Conservation (phyloP, 2,797 vertebrate genomes). For the Acipenser oxyrinchus region DNA sequence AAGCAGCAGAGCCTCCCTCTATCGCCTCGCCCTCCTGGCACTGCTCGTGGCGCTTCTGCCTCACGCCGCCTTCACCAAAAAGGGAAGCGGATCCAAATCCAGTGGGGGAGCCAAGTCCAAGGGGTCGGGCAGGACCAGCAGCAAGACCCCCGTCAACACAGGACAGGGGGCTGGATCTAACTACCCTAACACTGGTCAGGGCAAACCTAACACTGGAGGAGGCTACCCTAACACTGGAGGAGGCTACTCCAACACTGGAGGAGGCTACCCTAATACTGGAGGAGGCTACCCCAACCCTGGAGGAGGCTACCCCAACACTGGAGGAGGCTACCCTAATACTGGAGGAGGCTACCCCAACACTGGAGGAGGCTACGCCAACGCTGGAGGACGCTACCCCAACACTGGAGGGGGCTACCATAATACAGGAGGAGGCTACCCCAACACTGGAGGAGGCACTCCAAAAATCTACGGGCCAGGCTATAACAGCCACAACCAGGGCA, state of each 20-base stretch:
- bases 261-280: slow-evolving; percentile 5
- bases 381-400: slow-evolving; percentile 24
- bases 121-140: too few relatives aligned
- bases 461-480: slow-evolving; percentile 38
- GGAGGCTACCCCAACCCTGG: slow-evolving; percentile 8
- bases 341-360: too few relatives aligned
- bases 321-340: slow-evolving; percentile 20
- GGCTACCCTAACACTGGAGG: slow-evolving; percentile 12
- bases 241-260: not conserved
- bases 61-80: too few relatives aligned
- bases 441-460: not conserved
- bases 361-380: slow-evolving; percentile 4
- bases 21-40: too few relatives aligned
- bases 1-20: too few relatives aligned
- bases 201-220: slow-evolving; percentile 18
- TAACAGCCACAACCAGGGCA: not conserved
- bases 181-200: slow-evolving; percentile 19
- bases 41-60: too few relatives aligned
- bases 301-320: not conserved
- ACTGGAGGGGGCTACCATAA: too few relatives aligned
- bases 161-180: too few relatives aligned
- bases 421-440: slow-evolving; percentile 7
- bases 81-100: too few relatives aligned
- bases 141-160: too few relatives aligned
- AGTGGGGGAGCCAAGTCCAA: too few relatives aligned